These are phyloP conservation scores for Protophormia terraenovae DNA, from an alignment of 2,888 invertebrate species.

Conservation along the genomic window DNA sequence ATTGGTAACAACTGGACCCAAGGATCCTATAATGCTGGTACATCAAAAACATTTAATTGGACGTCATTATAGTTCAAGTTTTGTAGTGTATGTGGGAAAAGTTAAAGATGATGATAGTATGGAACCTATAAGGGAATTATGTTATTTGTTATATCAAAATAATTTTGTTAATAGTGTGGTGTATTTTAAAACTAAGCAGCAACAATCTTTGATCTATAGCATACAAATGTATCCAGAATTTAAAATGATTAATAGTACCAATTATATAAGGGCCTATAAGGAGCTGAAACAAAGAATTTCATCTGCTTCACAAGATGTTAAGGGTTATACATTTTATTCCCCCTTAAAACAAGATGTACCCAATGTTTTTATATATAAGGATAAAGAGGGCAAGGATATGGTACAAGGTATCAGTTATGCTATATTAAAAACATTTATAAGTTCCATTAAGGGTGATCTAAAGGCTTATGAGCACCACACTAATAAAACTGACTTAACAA, in stretches of 20 bases:
- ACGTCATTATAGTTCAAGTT: slow-evolving; percentile 40
- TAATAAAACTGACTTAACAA: background rate
- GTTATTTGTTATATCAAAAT: background rate
- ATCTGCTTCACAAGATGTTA: background rate
- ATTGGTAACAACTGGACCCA: slow-evolving; percentile 72
- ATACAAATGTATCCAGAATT: slow-evolving; percentile 72
- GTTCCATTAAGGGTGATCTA: background rate
- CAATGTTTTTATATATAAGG: background rate
- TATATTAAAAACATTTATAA: background rate
- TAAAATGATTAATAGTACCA: slow-evolving; percentile 68
- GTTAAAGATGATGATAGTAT: background rate
- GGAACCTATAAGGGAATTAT: background rate
- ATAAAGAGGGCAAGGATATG: background rate
- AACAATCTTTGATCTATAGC: background rate
- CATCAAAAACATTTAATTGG: background rate
- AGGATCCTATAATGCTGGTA: slow-evolving; percentile 60
- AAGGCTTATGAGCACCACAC: background rate
- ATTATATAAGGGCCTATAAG: background rate
- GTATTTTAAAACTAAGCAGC: background rate
- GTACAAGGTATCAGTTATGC: background rate
- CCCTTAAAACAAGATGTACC: background rate
- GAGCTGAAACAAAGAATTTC: background rate
- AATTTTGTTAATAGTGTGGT: background rate
- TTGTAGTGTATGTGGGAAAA: slow-evolving; percentile 12
- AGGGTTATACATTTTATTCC: background rate